These are phyloP conservation scores for Penelope pileata DNA, from an alignment of 2,113 vertebrate genomes.

Conservation along the genomic window DNA sequence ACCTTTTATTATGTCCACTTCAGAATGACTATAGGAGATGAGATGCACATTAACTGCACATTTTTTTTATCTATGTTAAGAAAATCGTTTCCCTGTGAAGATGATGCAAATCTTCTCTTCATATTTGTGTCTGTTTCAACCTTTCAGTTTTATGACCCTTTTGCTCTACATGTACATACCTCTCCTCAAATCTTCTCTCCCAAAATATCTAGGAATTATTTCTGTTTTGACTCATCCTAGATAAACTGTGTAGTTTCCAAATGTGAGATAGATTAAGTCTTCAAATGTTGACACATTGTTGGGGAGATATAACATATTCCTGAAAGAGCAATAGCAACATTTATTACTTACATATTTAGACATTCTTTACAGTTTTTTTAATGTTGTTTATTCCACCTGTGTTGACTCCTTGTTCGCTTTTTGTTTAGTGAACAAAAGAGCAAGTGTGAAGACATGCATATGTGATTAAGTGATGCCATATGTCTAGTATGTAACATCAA, in stretches of 20 bases:
- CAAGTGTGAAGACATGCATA: not conserved
- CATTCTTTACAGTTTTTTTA: not conserved
- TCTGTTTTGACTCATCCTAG: not conserved
- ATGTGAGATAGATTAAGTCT: not conserved
- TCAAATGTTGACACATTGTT: not conserved
- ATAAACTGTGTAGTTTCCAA: not conserved
- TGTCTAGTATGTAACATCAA: not conserved
- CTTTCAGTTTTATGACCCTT: not conserved
- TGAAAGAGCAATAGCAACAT: not conserved
- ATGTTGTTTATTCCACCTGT: not conserved
- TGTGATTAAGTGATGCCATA: not conserved
- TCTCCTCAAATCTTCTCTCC: fast-evolving
- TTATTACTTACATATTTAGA: not conserved
- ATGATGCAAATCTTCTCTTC: not conserved
- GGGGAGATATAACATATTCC: not conserved
- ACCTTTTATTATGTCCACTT: not conserved
- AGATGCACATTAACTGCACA: not conserved
- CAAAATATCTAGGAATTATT: not conserved
- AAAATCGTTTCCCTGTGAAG: not conserved
- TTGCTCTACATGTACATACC: fast-evolving
- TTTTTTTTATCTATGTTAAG: not conserved
- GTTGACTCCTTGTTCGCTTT: not conserved
- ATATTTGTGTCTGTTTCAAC: not conserved
- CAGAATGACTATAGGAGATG: not conserved
- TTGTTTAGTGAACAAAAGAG: not conserved